A percentile compares a stretch with the other conserved stretches of the same genome.
Conservation (phyloP, 2,888 invertebrate genomes). For the Monochamus alternatus region DNA sequence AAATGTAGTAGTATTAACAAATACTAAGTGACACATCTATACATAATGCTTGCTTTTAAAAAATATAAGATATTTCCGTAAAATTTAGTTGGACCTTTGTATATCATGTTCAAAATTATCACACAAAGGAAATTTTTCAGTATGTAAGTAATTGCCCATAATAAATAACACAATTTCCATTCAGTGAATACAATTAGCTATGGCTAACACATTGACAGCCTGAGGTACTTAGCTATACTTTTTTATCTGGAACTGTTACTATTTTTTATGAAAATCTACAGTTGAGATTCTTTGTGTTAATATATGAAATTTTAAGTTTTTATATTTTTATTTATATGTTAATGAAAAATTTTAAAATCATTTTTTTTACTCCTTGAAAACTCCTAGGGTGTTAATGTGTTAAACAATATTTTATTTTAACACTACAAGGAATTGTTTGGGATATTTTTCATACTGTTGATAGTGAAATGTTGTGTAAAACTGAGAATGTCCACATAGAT, state of each 20-base stretch:
- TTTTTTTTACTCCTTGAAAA: no score
- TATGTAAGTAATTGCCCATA: background rate
- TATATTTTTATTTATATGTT: no score
- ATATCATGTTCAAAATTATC: conserved; percentile 46
- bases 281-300: no score
- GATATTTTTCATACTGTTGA: background rate
- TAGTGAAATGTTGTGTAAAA: conserved; percentile 6
- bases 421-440: background rate
- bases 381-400: no score
- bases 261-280: no score
- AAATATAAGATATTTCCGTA: conserved; percentile 39
- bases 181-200: background rate
- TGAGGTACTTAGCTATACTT: no score
- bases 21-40: conserved; percentile 44
- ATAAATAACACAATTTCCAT: background rate
- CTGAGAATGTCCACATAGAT: conserved; percentile 32
- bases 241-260: no score
- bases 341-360: no score
- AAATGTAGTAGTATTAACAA: conserved; percentile 44
- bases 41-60: conserved; percentile 44
- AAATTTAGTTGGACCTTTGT: conserved; percentile 36
- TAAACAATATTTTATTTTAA: no score
- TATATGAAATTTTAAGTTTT: no score
- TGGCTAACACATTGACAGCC: no score
- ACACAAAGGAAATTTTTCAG: background rate